These are phyloP conservation scores for Cairina moschata DNA, from an alignment of 2,113 vertebrate species.

Conservation along the genomic window DNA sequence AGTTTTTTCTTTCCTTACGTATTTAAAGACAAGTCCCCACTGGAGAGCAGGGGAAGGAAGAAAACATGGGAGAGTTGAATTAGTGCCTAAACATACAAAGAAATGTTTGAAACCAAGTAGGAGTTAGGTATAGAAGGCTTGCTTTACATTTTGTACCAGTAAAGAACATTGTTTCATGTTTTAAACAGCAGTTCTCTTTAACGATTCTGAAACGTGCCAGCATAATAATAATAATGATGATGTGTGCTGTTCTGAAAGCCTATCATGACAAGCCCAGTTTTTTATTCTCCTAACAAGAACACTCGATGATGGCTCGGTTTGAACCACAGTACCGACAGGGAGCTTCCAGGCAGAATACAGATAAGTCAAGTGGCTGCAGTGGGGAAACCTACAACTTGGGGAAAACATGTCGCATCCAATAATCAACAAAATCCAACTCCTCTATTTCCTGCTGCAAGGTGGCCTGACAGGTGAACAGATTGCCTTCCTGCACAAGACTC, in stretches of 20 bases:
- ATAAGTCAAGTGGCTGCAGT: background rate
- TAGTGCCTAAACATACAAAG: background rate
- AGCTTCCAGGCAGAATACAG: background rate
- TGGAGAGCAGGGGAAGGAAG: background rate
- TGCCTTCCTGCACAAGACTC: background rate
- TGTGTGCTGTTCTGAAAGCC: background rate
- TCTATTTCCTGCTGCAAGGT: background rate
- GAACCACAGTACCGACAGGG: background rate
- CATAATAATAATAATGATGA: background rate
- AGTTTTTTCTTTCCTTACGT: background rate
- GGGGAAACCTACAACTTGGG: background rate
- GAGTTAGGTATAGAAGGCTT: background rate
- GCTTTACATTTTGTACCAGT: background rate
- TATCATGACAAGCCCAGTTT: background rate
- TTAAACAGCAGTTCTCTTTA: background rate
- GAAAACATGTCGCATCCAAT: background rate
- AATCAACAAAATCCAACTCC: background rate
- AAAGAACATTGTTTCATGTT: background rate
- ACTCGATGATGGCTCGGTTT: background rate
- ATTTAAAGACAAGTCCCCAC: background rate
- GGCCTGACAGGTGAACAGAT: background rate
- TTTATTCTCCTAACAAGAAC: background rate
- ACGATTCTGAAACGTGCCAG: background rate
- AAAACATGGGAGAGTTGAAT: background rate
- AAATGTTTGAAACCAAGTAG: background rate